Conservation (phyloP, 2,888 invertebrate species). For the Drosophila macrospina region DNA sequence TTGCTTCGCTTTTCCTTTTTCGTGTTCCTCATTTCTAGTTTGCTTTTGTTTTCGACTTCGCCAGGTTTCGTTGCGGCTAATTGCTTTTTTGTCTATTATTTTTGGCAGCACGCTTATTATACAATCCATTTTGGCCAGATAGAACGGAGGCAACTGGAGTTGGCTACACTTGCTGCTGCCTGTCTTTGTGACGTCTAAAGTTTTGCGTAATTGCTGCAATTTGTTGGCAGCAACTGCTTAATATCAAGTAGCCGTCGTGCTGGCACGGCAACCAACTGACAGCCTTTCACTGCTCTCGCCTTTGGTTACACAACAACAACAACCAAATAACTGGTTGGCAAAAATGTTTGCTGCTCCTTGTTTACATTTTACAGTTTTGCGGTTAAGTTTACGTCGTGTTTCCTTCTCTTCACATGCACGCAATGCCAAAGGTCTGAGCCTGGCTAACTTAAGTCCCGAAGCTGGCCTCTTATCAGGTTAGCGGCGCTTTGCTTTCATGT, state of each 20-base stretch:
- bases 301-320: conserved; percentile 45
- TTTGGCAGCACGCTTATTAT: not conserved
- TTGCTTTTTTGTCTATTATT: conserved; percentile 60
- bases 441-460: conserved; percentile 12
- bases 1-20: conserved; percentile 2
- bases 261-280: conserved; percentile 43
- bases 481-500: conserved; percentile 57
- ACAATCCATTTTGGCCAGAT: not conserved
- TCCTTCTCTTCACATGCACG: conserved; percentile 24
- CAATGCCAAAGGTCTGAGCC: conserved; percentile 24
- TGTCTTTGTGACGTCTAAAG: conserved; percentile 26
- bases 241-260: conserved; percentile 68
- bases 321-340: conserved; percentile 24
- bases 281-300: conserved; percentile 18
- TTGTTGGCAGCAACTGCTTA: conserved; percentile 37
- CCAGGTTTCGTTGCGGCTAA: conserved; percentile 51
- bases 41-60: no score
- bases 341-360: conserved; percentile 58
- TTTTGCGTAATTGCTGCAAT: conserved; percentile 53
- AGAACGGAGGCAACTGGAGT: not conserved
- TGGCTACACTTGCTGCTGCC: conserved; percentile 2
- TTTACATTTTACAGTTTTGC: conserved; percentile 66
- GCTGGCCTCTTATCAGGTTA: conserved; percentile 71
- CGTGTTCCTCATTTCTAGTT: not conserved
- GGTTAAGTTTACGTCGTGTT: conserved; percentile 69